Base-by-base conservation (phyloP, 2,888 invertebrate genomes). In the Epirrita christyi region DNA sequence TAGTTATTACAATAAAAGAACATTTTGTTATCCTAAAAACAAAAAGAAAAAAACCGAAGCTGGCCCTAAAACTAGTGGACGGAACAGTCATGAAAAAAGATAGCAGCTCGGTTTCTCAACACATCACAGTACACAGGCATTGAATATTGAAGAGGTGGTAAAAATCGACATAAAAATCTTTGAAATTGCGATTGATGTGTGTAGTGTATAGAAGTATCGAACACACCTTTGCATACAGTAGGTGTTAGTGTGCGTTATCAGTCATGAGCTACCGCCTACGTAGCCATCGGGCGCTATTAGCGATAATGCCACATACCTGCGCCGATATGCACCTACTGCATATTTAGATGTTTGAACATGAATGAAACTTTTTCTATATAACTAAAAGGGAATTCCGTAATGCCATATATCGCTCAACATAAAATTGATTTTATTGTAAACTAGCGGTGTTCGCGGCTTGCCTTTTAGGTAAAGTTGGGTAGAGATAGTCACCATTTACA, bases 221-320 rank as follows among this genome's bases (percentile, higher is more conserved):
- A 46, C 50, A 55, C 40, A 11, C 57, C 56, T 52, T 47, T 47
- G 36, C 43, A 45, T 21, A 21, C 29, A 42, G 51, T 44, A 38
- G 32, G 38, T 52, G 59, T 60, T 46, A 64, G 68, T 69, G 72
- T 70, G 67, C 53, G 72, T 77, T 75, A 72, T 78, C 78, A 69
- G 62, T 48, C 61, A 52, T 15, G 29, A 72, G 83, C 82, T 84
- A 73, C 81, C 81, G 82, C 84, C 81, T 85, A 83, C 83, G 81
- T 73, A 71, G 73, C 66, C 83, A 83, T 78, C 75, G 65, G 64
- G 67, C 68, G 68, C 72, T 86, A 85, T 78, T 78, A 81, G 64
- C 77, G 84, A 84, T 86, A 87, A 79, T 73, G 68, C 70, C 70
- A 66, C 78, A 81, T 85, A 85, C 85, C 81, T 85, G 83, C 73